A percentile compares a stretch with the other conserved stretches of the same genome.
These are phyloP conservation scores for Hirtodrosophila alboralis DNA, from an alignment of 2,888 invertebrate genomes.

Conservation along the genomic window DNA sequence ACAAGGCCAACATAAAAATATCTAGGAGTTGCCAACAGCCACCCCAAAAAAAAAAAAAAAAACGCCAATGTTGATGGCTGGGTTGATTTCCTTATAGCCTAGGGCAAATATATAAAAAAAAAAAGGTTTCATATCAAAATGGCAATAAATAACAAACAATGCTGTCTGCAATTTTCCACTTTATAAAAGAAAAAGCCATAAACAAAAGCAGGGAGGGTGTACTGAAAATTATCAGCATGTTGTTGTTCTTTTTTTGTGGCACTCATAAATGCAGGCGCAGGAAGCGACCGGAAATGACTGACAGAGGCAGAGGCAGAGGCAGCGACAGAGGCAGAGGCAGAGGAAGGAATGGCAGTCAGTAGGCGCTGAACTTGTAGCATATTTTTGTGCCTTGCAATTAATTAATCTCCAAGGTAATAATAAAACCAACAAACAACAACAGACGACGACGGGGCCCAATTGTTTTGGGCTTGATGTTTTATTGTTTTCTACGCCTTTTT, in stretches of 20 bases:
- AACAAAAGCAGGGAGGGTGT: slow-evolving; percentile 52
- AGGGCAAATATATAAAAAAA: slow-evolving; percentile 59
- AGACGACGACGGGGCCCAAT: slow-evolving; percentile 56
- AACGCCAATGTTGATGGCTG: no score
- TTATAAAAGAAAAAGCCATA: slow-evolving; percentile 75
- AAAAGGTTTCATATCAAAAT: slow-evolving; percentile 76
- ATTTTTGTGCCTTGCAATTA: slow-evolving; percentile 74
- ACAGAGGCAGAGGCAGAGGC: slow-evolving; percentile 33
- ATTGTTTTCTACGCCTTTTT: slow-evolving; percentile 49
- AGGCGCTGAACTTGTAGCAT: slow-evolving; percentile 71
- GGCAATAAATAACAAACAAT: slow-evolving; percentile 79
- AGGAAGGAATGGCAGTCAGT: not conserved
- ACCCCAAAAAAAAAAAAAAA: not conserved
- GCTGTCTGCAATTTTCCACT: slow-evolving; percentile 80
- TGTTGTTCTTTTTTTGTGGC: slow-evolving; percentile 52
- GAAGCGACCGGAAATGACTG: slow-evolving; percentile 69
- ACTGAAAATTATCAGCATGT: slow-evolving; percentile 76
- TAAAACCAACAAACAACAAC: slow-evolving; percentile 39
- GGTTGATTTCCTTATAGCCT: slow-evolving; percentile 36
- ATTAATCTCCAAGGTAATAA: slow-evolving; percentile 81
- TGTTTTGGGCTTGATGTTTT: slow-evolving; percentile 65
- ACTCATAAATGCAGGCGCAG: slow-evolving; percentile 65
- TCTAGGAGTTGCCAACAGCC: slow-evolving; percentile 4
- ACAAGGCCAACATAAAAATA: slow-evolving; percentile 32
- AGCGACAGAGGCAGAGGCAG: slow-evolving; percentile 41